A percentile compares a stretch with the other conserved stretches of the same genome.
Evolutionary conservation across 2,797 vertebrate genomes (phyloP).

Genomic region (Diceros bicornis): DNA sequence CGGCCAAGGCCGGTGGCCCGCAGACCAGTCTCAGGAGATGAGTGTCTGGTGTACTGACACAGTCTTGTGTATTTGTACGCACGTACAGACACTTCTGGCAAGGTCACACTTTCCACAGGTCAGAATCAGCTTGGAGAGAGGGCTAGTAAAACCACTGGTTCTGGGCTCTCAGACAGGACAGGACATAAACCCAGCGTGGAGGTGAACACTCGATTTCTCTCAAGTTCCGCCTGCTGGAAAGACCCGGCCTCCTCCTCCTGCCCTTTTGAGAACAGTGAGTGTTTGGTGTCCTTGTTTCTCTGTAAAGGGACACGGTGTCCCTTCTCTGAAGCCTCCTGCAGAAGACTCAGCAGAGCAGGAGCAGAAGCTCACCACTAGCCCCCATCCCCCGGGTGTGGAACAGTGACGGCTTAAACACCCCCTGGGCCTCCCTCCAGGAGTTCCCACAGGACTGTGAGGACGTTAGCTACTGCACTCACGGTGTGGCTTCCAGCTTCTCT

Average conservation of each 20-base stretch:
- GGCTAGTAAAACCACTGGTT: background rate
- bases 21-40: background rate
- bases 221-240: background rate
- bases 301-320: background rate
- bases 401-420: background rate
- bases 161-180: background rate
- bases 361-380: background rate
- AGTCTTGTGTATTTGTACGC: rapidly evolving
- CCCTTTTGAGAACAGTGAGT: background rate
- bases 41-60: background rate
- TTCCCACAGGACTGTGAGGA: slow-evolving; percentile 31
- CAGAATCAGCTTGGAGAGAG: background rate
- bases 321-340: background rate
- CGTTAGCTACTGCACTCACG: background rate
- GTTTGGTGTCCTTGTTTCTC: background rate
- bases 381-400: rapidly evolving
- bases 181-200: rapidly evolving
- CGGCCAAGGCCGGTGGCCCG: rapidly evolving
- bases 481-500: slow-evolving; percentile 71
- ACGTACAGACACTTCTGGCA: rapidly evolving
- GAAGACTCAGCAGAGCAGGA: background rate
- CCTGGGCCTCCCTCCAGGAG: background rate
- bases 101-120: background rate
- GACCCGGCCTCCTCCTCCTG: background rate
- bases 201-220: rapidly evolving